These are phyloP conservation scores for Phortica magna DNA, from an alignment of 2,888 invertebrate species.

Conservation along the genomic window DNA sequence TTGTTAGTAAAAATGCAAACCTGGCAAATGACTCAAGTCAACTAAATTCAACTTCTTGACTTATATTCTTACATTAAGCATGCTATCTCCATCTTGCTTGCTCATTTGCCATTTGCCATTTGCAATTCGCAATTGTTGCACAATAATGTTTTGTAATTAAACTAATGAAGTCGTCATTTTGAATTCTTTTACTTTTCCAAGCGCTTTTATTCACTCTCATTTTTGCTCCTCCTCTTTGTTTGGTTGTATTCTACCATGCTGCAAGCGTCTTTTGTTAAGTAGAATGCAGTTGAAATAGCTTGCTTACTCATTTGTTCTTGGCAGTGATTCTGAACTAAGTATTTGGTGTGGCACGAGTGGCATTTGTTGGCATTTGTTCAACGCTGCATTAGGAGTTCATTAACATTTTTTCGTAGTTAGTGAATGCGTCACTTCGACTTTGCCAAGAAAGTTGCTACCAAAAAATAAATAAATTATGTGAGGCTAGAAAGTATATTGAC, in stretches of 20 bases:
- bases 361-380: neutral
- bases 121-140: slow-evolving; percentile 49
- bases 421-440: neutral
- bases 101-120: slow-evolving; percentile 19
- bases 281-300: neutral
- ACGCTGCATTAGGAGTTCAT: neutral
- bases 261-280: neutral
- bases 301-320: neutral
- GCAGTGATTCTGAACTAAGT: neutral
- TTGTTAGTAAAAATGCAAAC: slow-evolving; percentile 18
- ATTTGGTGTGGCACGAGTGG: too few relatives aligned
- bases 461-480: neutral
- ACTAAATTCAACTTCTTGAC: slow-evolving; percentile 15
- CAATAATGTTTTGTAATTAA: slow-evolving; percentile 67
- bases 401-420: slow-evolving; percentile 13
- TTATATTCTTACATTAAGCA: neutral
- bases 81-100: neutral
- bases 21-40: slow-evolving; percentile 56
- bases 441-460: neutral
- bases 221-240: neutral
- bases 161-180: slow-evolving; percentile 66
- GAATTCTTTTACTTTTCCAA: neutral
- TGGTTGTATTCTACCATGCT: neutral
- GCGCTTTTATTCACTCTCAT: neutral
- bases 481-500: neutral